Percentiles rank a stretch among this genome's conserved stretches.
Evolutionary conservation across 37 sponge, comb jelly and placozoan species (phyloP).

Genomic region (Agelas oroides): DNA sequence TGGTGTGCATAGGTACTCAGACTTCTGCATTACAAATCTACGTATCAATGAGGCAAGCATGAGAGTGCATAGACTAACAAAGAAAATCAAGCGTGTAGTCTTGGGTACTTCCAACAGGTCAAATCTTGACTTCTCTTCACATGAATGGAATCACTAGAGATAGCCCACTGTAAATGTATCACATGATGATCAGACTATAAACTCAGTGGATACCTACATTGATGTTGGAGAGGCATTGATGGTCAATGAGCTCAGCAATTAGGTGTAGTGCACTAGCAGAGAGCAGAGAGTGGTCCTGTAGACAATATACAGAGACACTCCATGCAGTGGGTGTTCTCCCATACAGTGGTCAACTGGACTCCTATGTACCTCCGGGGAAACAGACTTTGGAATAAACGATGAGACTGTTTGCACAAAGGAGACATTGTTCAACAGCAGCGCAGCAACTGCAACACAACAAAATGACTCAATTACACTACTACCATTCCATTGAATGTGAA

Average conservation of each 20-base stretch:
- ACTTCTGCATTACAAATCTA: too few species aligned
- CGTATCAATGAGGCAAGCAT: too few species aligned
- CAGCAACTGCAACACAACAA: neutral
- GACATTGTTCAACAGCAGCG: neutral
- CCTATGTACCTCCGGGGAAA: neutral
- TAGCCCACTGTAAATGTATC: too few species aligned
- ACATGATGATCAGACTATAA: too few species aligned
- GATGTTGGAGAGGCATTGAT: neutral
- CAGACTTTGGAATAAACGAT: neutral
- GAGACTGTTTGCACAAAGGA: neutral
- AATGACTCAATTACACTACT: neutral
- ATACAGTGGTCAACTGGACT: neutral
- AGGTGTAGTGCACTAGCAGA: constrained; percentile 1
- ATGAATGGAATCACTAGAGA: too few species aligned
- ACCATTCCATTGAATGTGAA: neutral
- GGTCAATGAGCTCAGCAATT: neutral
- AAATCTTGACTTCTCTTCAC: too few species aligned
- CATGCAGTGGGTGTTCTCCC: neutral
- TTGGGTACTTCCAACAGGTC: too few species aligned
- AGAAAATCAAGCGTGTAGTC: too few species aligned
- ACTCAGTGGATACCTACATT: neutral
- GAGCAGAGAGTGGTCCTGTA: neutral
- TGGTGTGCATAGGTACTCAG: too few species aligned
- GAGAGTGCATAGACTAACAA: too few species aligned
- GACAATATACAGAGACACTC: neutral